Evolutionary conservation across 2,888 invertebrate genomes (phyloP), one percentile per base, ranked within the genome.

Genomic region (Eupithecia insigniata): DNA sequence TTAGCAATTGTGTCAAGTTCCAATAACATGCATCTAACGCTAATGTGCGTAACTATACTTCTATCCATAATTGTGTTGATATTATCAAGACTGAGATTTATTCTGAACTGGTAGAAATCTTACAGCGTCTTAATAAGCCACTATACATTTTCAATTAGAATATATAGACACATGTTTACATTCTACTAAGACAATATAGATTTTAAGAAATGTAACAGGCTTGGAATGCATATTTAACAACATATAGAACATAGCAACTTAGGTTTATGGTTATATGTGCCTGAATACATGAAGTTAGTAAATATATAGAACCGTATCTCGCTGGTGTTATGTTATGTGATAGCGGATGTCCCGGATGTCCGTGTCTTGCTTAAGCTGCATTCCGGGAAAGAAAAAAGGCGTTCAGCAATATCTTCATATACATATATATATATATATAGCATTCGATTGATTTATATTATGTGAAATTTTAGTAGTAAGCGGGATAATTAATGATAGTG

Each of bases 331-430:
- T 85, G 84, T 85, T 81, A 80, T 83, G 81, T 82, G 84, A 79
- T 81, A 81, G 85, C 81, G 77, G 85, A 83, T 84, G 84, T 82
- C 82, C 79, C 83, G 28, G 84, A 79, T 82, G 87, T 89, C 89
- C 89, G 88, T 85, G 82, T 85, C 88, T 85, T 79, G 89, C 80
- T 92, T 94, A 94, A 91, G 93, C 93, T 94, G 93, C 93, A 92
- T 92, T 92, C 93, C 93, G 78, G 85, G 83, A 81, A 77, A 81
- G 76, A 81, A 82, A 85, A 85, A 78, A 71, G 80, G 83, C 81
- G 77, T 83, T 84, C 82, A 84, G 77, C 81, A 72, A 74, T 26
- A 32, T 58, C 55, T 12, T 22, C 55, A 39, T 18, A 61, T 28
- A 10, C 6, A 12, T n/a, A 60, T 18, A 60, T 14, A 60, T 39